Evolutionary conservation across 2,888 invertebrate species (phyloP).

Genomic region (Ichneumoninae sp.): DNA sequence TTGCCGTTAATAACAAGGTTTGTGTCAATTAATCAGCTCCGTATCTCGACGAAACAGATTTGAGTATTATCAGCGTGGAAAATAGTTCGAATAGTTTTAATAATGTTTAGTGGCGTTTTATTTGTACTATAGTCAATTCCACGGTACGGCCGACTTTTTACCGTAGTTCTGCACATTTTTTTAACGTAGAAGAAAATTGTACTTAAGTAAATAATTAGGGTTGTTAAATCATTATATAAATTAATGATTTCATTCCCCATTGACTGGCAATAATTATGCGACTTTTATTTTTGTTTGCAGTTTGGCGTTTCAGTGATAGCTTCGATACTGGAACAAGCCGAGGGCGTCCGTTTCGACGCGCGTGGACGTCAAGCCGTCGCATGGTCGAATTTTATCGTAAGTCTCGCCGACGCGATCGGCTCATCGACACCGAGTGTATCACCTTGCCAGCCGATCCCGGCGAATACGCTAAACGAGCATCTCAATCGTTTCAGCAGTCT

Average conservation of each 20-base stretch:
- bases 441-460: conserved; percentile 79
- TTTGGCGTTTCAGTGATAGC: conserved; percentile 86
- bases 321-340: conserved; percentile 85
- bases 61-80: neutral
- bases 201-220: neutral
- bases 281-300: conserved; percentile 79
- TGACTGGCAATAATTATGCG: neutral
- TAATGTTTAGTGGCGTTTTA: neutral
- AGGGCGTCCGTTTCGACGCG: conserved; percentile 83
- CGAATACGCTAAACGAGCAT: conserved; percentile 78
- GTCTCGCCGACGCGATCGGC: conserved; percentile 76
- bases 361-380: conserved; percentile 71
- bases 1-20: conserved; percentile 86
- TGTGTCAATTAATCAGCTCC: conserved; percentile 59
- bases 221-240: neutral
- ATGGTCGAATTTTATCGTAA: conserved; percentile 80
- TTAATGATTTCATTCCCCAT: neutral
- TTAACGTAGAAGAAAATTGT: neutral
- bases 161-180: neutral
- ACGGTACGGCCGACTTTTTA: neutral
- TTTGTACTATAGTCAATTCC: neutral
- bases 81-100: neutral
- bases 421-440: conserved; percentile 75
- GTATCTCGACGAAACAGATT: neutral
- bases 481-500: conserved; percentile 77